Evolutionary conservation across 2,888 invertebrate genomes (phyloP).

Genomic region (Antheraea yamamai): DNA sequence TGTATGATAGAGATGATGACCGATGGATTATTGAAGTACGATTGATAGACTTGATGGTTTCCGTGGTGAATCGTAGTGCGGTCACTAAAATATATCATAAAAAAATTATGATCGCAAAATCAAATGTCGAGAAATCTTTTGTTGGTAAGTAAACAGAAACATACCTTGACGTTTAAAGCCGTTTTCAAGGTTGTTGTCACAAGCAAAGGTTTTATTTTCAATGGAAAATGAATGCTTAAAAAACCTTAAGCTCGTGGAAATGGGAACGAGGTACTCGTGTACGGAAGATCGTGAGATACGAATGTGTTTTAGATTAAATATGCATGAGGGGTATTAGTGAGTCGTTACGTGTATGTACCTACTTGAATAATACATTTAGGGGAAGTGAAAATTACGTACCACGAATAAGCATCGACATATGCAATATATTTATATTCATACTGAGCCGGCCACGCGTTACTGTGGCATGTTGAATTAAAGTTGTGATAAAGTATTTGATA

Average conservation of each 20-base stretch:
- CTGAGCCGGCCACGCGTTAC: too few relatives aligned
- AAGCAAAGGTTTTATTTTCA: neutral
- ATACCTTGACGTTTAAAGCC: neutral
- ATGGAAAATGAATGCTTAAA: neutral
- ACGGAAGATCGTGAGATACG: slow-evolving; percentile 31
- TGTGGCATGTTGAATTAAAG: too few relatives aligned
- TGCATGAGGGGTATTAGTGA: slow-evolving; percentile 48
- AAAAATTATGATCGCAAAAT: neutral
- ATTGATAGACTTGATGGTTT: too few relatives aligned
- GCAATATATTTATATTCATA: neutral
- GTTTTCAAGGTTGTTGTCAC: neutral
- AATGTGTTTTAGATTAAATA: slow-evolving; percentile 42
- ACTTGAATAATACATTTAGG: slow-evolving; percentile 16
- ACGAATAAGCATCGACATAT: neutral
- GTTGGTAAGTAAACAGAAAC: neutral
- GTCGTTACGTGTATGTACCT: slow-evolving; percentile 20
- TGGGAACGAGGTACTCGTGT: slow-evolving; percentile 21
- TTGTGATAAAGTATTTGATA: too few relatives aligned
- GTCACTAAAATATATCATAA: too few relatives aligned
- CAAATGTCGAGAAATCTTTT: neutral
- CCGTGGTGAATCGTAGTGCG: too few relatives aligned
- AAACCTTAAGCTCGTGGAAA: slow-evolving; percentile 2
- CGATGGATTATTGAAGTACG: too few relatives aligned
- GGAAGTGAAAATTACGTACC: slow-evolving; percentile 1
- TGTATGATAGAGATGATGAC: too few relatives aligned